phyloP scores from a whole-genome alignment of 2,888 invertebrate genomes.

The Slavum lentiscoides region DNA sequence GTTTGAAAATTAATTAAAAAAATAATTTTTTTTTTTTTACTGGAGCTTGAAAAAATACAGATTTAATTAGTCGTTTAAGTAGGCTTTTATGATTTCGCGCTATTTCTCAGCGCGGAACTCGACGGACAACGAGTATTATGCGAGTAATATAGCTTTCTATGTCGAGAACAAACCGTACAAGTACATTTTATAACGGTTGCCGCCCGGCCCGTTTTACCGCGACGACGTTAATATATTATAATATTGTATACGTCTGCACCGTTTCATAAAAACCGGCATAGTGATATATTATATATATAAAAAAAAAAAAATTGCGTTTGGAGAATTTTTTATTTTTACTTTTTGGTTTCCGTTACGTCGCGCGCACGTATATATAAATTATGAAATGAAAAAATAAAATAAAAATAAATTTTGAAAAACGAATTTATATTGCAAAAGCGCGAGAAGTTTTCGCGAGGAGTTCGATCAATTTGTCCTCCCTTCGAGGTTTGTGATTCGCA shows the following conservation, averaged over 20 bases:
- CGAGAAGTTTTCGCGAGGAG: conserved; percentile 14
- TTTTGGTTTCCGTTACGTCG: too few relatives aligned
- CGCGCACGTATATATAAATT: neutral
- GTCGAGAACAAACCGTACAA: too few relatives aligned
- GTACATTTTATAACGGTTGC: neutral
- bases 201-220: neutral
- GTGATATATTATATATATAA: too few relatives aligned
- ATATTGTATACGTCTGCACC: neutral
- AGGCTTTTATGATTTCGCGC: too few relatives aligned
- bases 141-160: too few relatives aligned
- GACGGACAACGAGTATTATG: too few relatives aligned
- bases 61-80: too few relatives aligned
- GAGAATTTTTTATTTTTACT: neutral
- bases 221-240: neutral
- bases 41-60: too few relatives aligned
- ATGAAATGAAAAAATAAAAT: neutral
- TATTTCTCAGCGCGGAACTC: too few relatives aligned
- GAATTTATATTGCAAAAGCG: neutral
- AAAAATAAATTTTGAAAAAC: neutral
- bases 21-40: too few relatives aligned
- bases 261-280: too few relatives aligned
- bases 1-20: too few relatives aligned
- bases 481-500: conserved; percentile 31
- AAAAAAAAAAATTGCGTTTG: neutral
- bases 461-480: conserved; percentile 29